Conservation (phyloP, 2,797 vertebrate species). For the Thunnus albacares region DNA sequence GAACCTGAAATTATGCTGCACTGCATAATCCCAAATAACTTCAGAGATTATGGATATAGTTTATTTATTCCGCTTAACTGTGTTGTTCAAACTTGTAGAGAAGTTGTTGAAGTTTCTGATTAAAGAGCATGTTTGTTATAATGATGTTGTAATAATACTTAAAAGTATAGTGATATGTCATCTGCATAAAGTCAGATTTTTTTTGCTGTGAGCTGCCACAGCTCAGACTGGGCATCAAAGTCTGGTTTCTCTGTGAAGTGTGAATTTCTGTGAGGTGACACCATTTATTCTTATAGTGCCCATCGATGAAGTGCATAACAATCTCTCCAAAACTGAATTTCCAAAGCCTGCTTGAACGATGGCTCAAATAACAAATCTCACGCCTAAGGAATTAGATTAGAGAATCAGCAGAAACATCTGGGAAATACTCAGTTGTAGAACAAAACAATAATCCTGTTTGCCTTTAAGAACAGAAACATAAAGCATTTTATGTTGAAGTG, state of each 20-base stretch:
- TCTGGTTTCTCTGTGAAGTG: neutral
- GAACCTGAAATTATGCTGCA: no score
- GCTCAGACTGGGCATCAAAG: neutral
- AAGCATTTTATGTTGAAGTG: no score
- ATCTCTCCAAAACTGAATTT: no score
- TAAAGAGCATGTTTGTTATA: neutral
- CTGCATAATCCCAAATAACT: no score
- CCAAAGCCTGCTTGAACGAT: neutral
- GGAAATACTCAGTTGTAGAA: neutral
- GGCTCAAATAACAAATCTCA: neutral
- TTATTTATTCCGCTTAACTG: no score
- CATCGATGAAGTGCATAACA: no score
- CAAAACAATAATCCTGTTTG: neutral
- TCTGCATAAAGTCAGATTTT: conserved; percentile 14
- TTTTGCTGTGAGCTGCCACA: neutral
- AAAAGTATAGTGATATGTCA: conserved; percentile 1
- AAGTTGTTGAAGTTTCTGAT: no score
- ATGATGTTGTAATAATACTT: no score
- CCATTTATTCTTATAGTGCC: neutral
- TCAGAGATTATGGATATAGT: no score
- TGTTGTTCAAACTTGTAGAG: no score
- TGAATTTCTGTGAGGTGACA: neutral
- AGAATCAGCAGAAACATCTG: neutral
- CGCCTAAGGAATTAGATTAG: neutral
- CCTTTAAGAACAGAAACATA: neutral